Base-by-base conservation (phyloP, 2,888 invertebrate genomes). In the Epirrhoe alternata region DNA sequence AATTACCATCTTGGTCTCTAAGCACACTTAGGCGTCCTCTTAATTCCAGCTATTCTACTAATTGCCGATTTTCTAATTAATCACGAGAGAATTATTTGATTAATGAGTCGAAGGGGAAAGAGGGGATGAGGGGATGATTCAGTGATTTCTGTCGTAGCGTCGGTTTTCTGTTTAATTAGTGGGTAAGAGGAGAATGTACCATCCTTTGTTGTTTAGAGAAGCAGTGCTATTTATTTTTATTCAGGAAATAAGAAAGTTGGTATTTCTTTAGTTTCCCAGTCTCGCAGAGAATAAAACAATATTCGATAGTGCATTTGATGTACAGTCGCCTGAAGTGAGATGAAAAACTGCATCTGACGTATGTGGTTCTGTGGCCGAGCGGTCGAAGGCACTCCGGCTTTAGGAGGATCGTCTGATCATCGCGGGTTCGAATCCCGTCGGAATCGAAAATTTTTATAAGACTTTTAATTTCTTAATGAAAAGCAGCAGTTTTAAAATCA, bases 51-150 rank as follows among this genome's bases (percentile, higher is more conserved):
- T 78, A 86, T 87, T 87, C 82, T 79, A 77, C 85, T 91, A 90
- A 92, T 92, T 90, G 84, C 89, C 85, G 86, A 90, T 92, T 91
- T 88, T 84, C 86, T 88, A 91, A 92, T 92, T 92, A 90, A 92
- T 92, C 91, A 92, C 89, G 70, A 76, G 84, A 81, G 86, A 84
- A 86, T 87, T 84, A 84, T 90, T 90, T 92, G 90, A 92, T 92
- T 92, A 92, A 92, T 92, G 86, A 88, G 86, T 81, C 83, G 81
- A 83, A 81, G 66, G 65, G 64, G 35, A 65, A 71, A 64, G 63
- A 67, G 64, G 76, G 83, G 82, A 85, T 86, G 63, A 67, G 64
- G 76, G 83, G 82, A 85, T 86, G 86, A 86, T 84, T 86, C 86
- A 87, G 82, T 83, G 83, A 84, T 88, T 87, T 81, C 74, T 69